These are phyloP conservation scores for Charanyca ferruginea DNA, from an alignment of 2,888 invertebrate species.

Conservation along the genomic window DNA sequence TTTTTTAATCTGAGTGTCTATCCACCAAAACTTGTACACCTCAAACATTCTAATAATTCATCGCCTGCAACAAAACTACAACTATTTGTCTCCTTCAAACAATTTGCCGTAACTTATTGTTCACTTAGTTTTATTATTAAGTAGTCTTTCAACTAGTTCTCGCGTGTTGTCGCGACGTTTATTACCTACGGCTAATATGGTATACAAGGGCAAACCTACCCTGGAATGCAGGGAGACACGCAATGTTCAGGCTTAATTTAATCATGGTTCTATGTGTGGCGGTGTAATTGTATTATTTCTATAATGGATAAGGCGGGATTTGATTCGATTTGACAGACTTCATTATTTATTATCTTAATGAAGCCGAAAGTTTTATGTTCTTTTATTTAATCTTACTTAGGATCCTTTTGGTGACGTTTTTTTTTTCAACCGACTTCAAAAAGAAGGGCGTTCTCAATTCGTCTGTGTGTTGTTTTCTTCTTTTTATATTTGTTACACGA, in stretches of 20 bases:
- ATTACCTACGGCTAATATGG: conserved; percentile 30
- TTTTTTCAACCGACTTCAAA: too few relatives aligned
- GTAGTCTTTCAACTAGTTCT: conserved; percentile 42
- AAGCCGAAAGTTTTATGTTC: too few relatives aligned
- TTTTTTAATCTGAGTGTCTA: too few relatives aligned
- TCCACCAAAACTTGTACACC: too few relatives aligned
- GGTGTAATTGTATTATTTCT: neutral
- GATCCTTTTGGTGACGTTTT: too few relatives aligned
- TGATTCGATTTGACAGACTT: conserved; percentile 7
- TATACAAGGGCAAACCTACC: conserved; percentile 34
- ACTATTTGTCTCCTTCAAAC: conserved; percentile 11
- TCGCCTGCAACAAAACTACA: neutral
- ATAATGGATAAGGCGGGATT: conserved; percentile 18
- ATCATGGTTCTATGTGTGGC: conserved; percentile 34
- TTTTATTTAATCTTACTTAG: too few relatives aligned
- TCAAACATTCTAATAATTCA: neutral
- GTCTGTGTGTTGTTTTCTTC: too few relatives aligned
- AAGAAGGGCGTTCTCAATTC: too few relatives aligned
- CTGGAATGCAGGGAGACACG: conserved; percentile 33
- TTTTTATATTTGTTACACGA: too few relatives aligned
- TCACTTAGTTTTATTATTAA: conserved; percentile 6
- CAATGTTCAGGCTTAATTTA: conserved; percentile 39
- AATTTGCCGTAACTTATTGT: conserved; percentile 14
- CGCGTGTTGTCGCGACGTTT: conserved; percentile 31
- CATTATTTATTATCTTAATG: neutral